phyloP scores from a whole-genome alignment of 1,140 invertebrate genomes.

The Euura lappo region DNA sequence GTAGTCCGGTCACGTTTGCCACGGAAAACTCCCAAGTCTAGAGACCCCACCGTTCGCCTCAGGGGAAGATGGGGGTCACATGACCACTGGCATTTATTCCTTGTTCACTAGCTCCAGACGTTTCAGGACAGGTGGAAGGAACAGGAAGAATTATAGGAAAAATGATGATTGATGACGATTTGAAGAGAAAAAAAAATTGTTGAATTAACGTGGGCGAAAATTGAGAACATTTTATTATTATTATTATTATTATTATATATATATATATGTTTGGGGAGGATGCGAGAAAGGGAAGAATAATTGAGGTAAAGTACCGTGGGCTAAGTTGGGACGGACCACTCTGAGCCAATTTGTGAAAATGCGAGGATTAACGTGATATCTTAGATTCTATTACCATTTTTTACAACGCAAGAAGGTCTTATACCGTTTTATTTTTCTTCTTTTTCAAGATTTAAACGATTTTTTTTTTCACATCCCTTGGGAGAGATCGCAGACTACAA shows the following conservation, averaged over 20 bases:
- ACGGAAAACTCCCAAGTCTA: neutral
- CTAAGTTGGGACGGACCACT: neutral
- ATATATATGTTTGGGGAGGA: too few species aligned
- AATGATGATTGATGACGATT: neutral
- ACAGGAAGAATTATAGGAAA: neutral
- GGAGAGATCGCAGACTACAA: neutral
- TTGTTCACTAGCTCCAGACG: neutral
- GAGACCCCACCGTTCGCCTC: neutral
- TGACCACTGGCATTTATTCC: neutral
- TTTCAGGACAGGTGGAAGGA: neutral
- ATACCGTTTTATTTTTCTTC: neutral
- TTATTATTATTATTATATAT: too few species aligned
- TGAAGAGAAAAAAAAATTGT: neutral
- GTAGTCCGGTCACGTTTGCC: neutral
- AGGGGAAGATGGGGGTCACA: too few species aligned
- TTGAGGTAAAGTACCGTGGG: neutral
- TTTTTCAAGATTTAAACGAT: neutral
- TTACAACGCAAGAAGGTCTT: neutral
- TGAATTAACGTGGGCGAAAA: too few species aligned
- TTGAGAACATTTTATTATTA: too few species aligned
- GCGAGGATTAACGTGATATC: slow-evolving; percentile 4
- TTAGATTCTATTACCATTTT: slow-evolving; percentile 3
- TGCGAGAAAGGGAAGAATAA: neutral
- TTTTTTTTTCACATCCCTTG: neutral
- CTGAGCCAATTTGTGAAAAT: neutral